Evolutionary conservation across 2,888 invertebrate genomes (phyloP).

Genomic region (Muscina levida): DNA sequence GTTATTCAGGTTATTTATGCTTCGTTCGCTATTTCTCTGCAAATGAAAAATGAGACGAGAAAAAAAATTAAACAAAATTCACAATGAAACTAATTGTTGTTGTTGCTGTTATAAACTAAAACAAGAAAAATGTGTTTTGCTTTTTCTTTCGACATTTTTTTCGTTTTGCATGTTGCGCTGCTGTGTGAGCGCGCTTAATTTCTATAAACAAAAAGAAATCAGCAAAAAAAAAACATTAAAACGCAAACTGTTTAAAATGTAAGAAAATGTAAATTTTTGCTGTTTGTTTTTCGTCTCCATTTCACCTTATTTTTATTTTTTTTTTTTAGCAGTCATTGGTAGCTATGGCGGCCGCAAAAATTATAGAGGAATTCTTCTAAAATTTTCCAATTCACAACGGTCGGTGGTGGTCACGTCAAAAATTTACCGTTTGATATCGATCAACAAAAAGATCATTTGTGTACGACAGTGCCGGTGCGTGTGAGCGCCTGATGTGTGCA

Average conservation of each 20-base stretch:
- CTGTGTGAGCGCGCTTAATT: conserved; percentile 19
- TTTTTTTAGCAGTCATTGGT: conserved; percentile 23
- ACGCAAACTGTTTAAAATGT: conserved; percentile 19
- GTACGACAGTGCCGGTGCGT: too few relatives aligned
- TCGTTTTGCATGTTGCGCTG: conserved; percentile 32
- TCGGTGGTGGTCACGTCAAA: conserved; percentile 34
- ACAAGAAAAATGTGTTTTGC: conserved; percentile 36
- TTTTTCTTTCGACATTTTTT: conserved; percentile 6
- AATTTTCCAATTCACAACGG: conserved; percentile 6
- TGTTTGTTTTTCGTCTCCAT: not conserved
- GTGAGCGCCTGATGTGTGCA: too few relatives aligned
- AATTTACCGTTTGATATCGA: conserved; percentile 48
- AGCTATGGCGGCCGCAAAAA: conserved; percentile 22
- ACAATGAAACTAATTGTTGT: conserved; percentile 47
- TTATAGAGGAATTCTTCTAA: conserved; percentile 19
- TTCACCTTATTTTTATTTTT: too few relatives aligned
- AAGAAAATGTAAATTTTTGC: conserved; percentile 11
- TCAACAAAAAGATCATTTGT: not conserved
- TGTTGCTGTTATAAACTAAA: conserved; percentile 13
- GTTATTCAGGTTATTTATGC: conserved; percentile 53
- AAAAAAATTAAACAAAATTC: conserved; percentile 16
- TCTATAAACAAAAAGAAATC: not conserved
- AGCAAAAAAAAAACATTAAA: conserved; percentile 16
- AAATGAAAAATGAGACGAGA: conserved; percentile 26
- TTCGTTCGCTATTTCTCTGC: conserved; percentile 56